Percentiles rank a stretch among this genome's conserved stretches.
These are phyloP conservation scores for Verasper variegatus DNA, from an alignment of 2,113 vertebrate species.

Conservation along the genomic window DNA sequence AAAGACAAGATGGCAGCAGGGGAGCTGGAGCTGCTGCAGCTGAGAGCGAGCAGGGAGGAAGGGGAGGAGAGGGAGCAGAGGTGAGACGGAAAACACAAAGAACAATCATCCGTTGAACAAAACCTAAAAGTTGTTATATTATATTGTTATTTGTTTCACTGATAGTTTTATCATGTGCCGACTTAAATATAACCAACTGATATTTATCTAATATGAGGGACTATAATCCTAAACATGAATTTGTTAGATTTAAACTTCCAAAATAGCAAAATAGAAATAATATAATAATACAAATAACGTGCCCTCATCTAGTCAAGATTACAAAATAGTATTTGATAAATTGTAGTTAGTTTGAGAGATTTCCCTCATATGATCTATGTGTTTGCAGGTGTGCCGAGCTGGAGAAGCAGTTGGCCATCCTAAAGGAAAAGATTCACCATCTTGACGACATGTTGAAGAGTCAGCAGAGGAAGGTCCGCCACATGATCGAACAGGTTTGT, in stretches of 20 bases:
- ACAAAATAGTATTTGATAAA: too few relatives aligned
- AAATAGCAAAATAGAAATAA: neutral
- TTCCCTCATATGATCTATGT: neutral
- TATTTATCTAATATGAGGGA: neutral
- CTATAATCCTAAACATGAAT: neutral
- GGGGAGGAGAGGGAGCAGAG: conserved; percentile 74
- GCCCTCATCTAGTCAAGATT: neutral
- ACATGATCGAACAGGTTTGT: conserved; percentile 94
- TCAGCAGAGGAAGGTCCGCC: conserved; percentile 93
- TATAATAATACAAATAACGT: neutral
- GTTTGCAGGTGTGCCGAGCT: conserved; percentile 82
- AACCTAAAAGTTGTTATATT: neutral
- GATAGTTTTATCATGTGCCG: too few relatives aligned
- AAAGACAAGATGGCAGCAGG: conserved; percentile 80
- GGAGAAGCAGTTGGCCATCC: conserved; percentile 84
- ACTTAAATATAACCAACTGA: too few relatives aligned
- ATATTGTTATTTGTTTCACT: neutral
- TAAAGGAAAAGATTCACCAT: conserved; percentile 91
- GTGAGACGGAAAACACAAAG: conserved; percentile 70
- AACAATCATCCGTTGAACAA: too few relatives aligned
- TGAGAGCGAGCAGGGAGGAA: conserved; percentile 66
- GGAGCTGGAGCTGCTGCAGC: conserved; percentile 83
- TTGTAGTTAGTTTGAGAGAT: too few relatives aligned
- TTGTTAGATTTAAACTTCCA: neutral
- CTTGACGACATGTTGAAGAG: conserved; percentile 94